Percentiles rank a stretch among this genome's conserved stretches.
Conservation (phyloP, 23 tunicate genomes). For the Trididemnum nubilum region DNA sequence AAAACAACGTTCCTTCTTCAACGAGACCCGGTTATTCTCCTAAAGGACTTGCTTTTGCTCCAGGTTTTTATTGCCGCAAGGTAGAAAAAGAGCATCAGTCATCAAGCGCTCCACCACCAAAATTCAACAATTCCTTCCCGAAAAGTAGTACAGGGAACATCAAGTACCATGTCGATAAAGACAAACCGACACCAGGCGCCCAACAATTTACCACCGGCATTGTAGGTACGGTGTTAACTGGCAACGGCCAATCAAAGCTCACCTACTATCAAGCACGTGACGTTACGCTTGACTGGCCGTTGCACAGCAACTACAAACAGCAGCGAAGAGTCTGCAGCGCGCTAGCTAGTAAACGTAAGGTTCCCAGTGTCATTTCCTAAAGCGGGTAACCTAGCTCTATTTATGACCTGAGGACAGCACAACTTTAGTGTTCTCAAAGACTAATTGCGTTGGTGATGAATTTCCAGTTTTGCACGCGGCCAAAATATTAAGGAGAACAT, state of each 20-base stretch:
- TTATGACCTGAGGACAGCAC: too few relatives aligned
- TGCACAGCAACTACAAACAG: constrained; percentile 26
- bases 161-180: constrained; percentile 20
- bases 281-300: constrained; percentile 47
- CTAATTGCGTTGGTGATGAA: too few relatives aligned
- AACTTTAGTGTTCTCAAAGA: too few relatives aligned
- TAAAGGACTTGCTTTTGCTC: constrained; percentile 51
- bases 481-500: too few relatives aligned
- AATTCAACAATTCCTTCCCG: constrained; percentile 1
- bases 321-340: constrained; percentile 54
- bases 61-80: constrained; percentile 64
- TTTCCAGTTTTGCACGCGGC: too few relatives aligned
- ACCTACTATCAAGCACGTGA: constrained; percentile 41
- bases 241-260: constrained; percentile 21
- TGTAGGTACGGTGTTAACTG: constrained; percentile 49
- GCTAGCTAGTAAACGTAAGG: constrained; percentile 52
- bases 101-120: background rate
- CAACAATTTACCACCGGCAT: constrained; percentile 39
- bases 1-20: constrained; percentile 18
- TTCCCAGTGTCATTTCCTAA: constrained; percentile 39
- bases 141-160: background rate
- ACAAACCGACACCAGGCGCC: background rate
- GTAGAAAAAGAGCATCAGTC: constrained; percentile 35
- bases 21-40: constrained; percentile 27
- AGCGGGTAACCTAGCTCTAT: too few relatives aligned